A percentile compares a stretch with the other conserved stretches of the same genome.
Evolutionary conservation across 2,797 vertebrate species (phyloP).

Genomic region (Gambusia yucatana): DNA sequence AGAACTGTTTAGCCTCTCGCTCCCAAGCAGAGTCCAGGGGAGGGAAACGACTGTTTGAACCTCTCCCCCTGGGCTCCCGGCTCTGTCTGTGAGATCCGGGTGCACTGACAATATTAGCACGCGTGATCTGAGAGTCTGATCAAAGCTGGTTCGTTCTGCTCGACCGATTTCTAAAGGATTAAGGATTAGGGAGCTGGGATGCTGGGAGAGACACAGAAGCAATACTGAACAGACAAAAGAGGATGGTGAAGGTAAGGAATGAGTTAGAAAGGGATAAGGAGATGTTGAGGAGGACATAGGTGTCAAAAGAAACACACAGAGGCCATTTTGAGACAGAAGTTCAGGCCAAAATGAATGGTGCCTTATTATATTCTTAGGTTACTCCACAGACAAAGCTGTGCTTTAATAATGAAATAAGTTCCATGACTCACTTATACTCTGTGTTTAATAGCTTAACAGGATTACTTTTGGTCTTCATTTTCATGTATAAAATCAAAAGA

Average conservation of each 20-base stretch:
- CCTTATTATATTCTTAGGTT: not conserved
- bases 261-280: constrained; percentile 53
- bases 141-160: constrained; percentile 85
- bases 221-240: constrained; percentile 71
- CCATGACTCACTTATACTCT: constrained; percentile 22
- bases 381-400: constrained; percentile 16
- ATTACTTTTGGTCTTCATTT: constrained; percentile 11
- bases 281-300: constrained; percentile 46
- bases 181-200: constrained; percentile 85
- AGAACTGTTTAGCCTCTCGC: constrained; percentile 39
- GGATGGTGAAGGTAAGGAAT: constrained; percentile 51
- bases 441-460: constrained; percentile 5
- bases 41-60: constrained; percentile 68
- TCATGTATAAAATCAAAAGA: not conserved
- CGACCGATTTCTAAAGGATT: constrained; percentile 86
- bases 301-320: constrained; percentile 47
- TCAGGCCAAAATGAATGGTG: not conserved
- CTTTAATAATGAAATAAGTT: constrained; percentile 41
- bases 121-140: constrained; percentile 83
- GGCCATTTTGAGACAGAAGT: constrained; percentile 29
- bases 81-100: constrained; percentile 80
- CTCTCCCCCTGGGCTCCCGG: constrained; percentile 69
- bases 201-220: constrained; percentile 76
- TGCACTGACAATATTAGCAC: constrained; percentile 80
- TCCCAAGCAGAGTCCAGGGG: constrained; percentile 52